A percentile compares a stretch with the other conserved stretches of the same genome.
Evolutionary conservation across 1,140 invertebrate genomes (phyloP).

Genomic region (Drosophila rhopaloa): DNA sequence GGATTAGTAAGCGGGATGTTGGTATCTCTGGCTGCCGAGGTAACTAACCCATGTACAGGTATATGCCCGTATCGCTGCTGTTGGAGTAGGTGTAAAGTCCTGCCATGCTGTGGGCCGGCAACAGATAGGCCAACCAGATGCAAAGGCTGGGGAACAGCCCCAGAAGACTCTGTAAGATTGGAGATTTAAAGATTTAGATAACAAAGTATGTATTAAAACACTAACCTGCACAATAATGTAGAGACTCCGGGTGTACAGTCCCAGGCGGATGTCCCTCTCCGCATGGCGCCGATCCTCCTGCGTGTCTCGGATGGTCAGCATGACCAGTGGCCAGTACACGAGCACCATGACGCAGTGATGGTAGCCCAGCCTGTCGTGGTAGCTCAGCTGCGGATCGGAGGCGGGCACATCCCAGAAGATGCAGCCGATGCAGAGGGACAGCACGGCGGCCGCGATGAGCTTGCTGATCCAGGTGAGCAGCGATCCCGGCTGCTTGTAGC

Average conservation of each 20-base stretch:
- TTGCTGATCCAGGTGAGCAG: conserved; percentile 91
- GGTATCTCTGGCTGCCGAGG: accelerated
- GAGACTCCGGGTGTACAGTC: conserved; percentile 91
- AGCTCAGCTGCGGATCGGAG: conserved; percentile 89
- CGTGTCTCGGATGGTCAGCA: conserved; percentile 89
- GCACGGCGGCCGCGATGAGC: conserved; percentile 90
- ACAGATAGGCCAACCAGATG: conserved; percentile 92
- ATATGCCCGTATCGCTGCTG: conserved; percentile 89
- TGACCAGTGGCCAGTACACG: conserved; percentile 90
- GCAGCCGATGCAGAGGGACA: conserved; percentile 93
- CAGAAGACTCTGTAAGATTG: conserved; percentile 55
- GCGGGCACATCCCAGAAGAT: conserved; percentile 95
- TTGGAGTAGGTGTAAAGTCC: conserved; percentile 89
- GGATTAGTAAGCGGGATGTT: neutral
- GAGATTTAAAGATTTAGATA: too few relatives aligned
- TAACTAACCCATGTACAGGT: conserved; percentile 89
- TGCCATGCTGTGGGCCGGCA: conserved; percentile 95
- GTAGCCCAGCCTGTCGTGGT: conserved; percentile 92
- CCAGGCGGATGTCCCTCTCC: conserved; percentile 91
- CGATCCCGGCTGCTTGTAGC: conserved; percentile 95
- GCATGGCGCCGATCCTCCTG: conserved; percentile 89
- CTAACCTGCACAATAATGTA: conserved; percentile 88
- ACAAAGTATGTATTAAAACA: neutral
- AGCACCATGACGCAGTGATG: conserved; percentile 93
- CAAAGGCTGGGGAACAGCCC: conserved; percentile 85